Conservation (phyloP, 1,140 invertebrate genomes). For the Leguminivora glycinivorella region DNA sequence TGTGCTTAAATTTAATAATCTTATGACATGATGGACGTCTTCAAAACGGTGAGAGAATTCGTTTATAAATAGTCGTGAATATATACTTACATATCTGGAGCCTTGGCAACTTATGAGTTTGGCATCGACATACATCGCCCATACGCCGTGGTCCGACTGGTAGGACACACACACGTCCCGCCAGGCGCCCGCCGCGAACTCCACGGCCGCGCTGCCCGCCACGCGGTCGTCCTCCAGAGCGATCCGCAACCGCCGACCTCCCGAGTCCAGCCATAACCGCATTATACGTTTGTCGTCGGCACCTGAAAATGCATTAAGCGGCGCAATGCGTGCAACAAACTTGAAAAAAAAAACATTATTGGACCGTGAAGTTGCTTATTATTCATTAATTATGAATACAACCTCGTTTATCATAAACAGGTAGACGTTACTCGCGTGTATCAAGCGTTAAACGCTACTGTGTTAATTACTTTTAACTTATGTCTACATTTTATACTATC, state of each 20-base stretch:
- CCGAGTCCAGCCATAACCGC: slow-evolving; percentile 80
- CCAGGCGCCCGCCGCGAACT: slow-evolving; percentile 80
- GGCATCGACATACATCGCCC: slow-evolving; percentile 81
- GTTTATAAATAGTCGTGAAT: neutral
- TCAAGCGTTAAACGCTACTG: slow-evolving; percentile 12
- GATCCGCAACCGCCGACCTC: slow-evolving; percentile 79
- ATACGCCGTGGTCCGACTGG: slow-evolving; percentile 80
- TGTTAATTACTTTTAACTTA: slow-evolving; percentile 1
- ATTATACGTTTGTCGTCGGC: slow-evolving; percentile 81
- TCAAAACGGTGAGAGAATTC: neutral
- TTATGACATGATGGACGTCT: neutral
- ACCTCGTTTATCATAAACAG: slow-evolving; percentile 30
- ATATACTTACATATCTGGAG: slow-evolving; percentile 73
- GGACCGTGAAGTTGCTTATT: slow-evolving; percentile 48
- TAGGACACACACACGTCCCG: slow-evolving; percentile 84
- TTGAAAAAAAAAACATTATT: slow-evolving; percentile 38
- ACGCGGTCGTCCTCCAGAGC: slow-evolving; percentile 76
- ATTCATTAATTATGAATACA: slow-evolving; percentile 46
- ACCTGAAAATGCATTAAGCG: slow-evolving; percentile 61
- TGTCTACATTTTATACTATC: slow-evolving; percentile 17
- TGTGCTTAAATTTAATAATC: neutral
- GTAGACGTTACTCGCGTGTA: neutral
- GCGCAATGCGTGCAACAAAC: slow-evolving; percentile 24
- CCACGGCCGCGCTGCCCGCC: slow-evolving; percentile 70
- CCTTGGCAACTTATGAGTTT: slow-evolving; percentile 75